Conservation (phyloP, 1,140 invertebrate genomes). For the Drosophila melanogaster region DNA sequence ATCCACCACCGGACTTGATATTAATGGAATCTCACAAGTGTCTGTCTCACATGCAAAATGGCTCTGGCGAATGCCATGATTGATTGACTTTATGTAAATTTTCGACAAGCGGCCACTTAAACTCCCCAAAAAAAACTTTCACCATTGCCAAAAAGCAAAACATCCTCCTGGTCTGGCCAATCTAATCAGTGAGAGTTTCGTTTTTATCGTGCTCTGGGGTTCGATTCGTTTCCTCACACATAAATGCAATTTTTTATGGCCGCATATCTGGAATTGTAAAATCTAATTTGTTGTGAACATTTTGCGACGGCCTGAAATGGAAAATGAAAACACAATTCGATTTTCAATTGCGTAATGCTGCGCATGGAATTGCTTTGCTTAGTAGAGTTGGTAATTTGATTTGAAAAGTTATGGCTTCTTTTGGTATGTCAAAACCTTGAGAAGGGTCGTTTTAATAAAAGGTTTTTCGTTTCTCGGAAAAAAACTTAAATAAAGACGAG, state of each 20-base stretch:
- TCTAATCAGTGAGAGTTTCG: conserved; percentile 49
- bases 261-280: conserved; percentile 61
- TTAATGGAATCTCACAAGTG: conserved; percentile 80
- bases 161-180: conserved; percentile 14
- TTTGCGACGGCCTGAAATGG: conserved; percentile 27
- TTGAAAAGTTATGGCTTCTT: conserved; percentile 57
- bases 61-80: conserved; percentile 69
- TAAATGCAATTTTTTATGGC: conserved; percentile 64
- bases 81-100: conserved; percentile 83
- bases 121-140: conserved; percentile 8
- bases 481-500: too few relatives aligned
- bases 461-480: too few relatives aligned
- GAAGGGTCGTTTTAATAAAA: conserved; percentile 10
- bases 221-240: conserved; percentile 42
- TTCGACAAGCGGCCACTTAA: conserved; percentile 69
- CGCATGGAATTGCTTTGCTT: conserved; percentile 69
- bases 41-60: conserved; percentile 72
- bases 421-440: conserved; percentile 7
- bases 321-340: conserved; percentile 67
- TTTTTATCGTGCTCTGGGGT: conserved; percentile 73
- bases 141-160: background rate
- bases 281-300: conserved; percentile 71
- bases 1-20: conserved; percentile 49
- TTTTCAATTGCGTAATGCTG: conserved; percentile 79
- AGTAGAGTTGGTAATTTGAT: conserved; percentile 55